A percentile compares a stretch with the other conserved stretches of the same genome.
phyloP scores from a whole-genome alignment of 2,797 vertebrate species.

The Natrix natrix region DNA sequence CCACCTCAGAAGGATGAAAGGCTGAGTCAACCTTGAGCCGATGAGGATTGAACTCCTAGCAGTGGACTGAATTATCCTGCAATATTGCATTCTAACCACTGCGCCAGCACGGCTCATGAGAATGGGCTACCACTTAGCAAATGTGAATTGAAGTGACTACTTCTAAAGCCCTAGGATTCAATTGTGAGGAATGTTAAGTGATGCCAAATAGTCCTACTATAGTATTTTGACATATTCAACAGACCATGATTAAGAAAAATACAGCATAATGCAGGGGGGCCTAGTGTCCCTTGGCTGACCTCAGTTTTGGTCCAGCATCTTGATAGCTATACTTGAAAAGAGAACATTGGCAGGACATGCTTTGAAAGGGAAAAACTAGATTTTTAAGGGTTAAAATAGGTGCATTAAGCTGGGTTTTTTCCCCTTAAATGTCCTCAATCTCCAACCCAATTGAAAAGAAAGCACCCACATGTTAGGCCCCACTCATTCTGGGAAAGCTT shows the following conservation, averaged over 20 bases:
- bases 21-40: no score
- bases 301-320: background rate
- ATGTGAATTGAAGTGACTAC: no score
- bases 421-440: background rate
- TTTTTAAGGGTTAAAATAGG: background rate
- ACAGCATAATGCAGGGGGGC: background rate
- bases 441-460: background rate
- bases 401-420: background rate
- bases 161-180: no score
- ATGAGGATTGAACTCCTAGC: no score
- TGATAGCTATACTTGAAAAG: background rate
- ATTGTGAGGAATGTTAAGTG: no score
- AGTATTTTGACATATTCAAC: background rate
- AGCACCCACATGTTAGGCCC: background rate
- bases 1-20: no score
- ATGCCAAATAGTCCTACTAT: background rate
- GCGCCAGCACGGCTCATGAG: no score
- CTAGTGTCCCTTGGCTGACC: background rate
- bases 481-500: background rate
- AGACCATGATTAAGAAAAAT: background rate
- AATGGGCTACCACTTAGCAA: no score
- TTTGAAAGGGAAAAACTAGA: background rate
- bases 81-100: no score
- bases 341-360: background rate
- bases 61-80: no score